Base-by-base conservation (phyloP, 2,888 invertebrate species). In the Nemotelus nigrinus region DNA sequence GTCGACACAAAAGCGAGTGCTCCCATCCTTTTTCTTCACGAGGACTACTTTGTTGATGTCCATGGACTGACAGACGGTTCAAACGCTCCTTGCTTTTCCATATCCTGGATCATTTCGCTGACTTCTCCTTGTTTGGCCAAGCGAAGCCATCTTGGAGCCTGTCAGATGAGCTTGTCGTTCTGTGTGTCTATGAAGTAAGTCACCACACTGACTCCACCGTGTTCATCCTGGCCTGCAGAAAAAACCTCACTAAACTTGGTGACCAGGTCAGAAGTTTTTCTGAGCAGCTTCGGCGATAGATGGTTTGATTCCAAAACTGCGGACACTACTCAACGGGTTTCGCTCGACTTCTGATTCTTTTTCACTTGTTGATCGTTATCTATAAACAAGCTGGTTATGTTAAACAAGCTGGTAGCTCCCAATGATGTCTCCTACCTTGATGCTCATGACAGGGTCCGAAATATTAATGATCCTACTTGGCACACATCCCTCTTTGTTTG, bases 21-120 rank as follows among this genome's bases (percentile, higher is more conserved):
- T 50, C 10, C 50, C 10, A 50, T 50, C 53, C 50, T 68, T 68
- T 25, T 68, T 68, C 68, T 68, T 68, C 2, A 68, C 53, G n/a
- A 68, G 65, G 2, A 65, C 65, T 8, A 65, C 65, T 25, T 7
- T 8, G 45, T n/a, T 25, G 25, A 5, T 7, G n/a, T 60, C 25
- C 25, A 25, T 25, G 25, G 25, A 25, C 25, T 25, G 25, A 25
- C 25, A 25, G 25, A 25, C 25, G 10, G n/a, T 25, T 60, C 60
- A 25, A 60, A 10, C 1, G n/a, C n/a, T 6, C 60, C n/a, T 25
- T 60, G 64, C 44, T 39, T 44, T n/a, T 64, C 44, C 64, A 64
- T 64, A 6, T 5, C n/a, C 7, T 39, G 3, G 6, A 64, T 6
- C 64, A 64, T 39, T 44, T 5, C 64, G 6, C n/a, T 44, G 5